These are phyloP conservation scores for Spodoptera frugiperda DNA, from an alignment of 1,140 invertebrate genomes.

Conservation along the genomic window DNA sequence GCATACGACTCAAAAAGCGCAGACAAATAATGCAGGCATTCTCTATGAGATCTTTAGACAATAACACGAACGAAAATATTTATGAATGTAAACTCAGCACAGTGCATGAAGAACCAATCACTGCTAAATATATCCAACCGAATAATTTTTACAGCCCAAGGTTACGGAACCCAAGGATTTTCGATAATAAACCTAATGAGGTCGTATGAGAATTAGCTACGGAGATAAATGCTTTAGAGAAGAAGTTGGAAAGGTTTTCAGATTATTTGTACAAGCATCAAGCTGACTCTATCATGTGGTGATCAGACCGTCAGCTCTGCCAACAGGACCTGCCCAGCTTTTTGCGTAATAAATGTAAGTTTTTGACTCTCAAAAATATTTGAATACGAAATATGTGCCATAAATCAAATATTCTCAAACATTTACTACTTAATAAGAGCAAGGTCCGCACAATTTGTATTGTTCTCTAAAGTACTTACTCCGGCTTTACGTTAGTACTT, in stretches of 20 bases:
- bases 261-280: conserved; percentile 83
- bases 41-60: conserved; percentile 73
- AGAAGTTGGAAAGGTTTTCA: conserved; percentile 83
- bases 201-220: conserved; percentile 85
- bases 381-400: conserved; percentile 47
- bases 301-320: conserved; percentile 32
- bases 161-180: conserved; percentile 80
- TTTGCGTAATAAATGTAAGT: conserved; percentile 6
- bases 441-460: neutral
- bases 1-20: conserved; percentile 86
- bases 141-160: conserved; percentile 84
- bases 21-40: conserved; percentile 72
- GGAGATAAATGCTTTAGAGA: conserved; percentile 86
- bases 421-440: conserved; percentile 27
- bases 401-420: conserved; percentile 32
- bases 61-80: conserved; percentile 77
- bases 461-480: conserved; percentile 60
- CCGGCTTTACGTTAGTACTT: conserved; percentile 32
- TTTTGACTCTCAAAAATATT: conserved; percentile 24
- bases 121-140: conserved; percentile 82
- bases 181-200: conserved; percentile 80
- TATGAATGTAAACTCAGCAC: conserved; percentile 75
- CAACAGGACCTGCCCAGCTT: conserved; percentile 6
- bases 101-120: conserved; percentile 75
- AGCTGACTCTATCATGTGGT: conserved; percentile 86